phyloP scores from a whole-genome alignment of 2,797 vertebrate genomes.

The Crypturellus tataupa region DNA sequence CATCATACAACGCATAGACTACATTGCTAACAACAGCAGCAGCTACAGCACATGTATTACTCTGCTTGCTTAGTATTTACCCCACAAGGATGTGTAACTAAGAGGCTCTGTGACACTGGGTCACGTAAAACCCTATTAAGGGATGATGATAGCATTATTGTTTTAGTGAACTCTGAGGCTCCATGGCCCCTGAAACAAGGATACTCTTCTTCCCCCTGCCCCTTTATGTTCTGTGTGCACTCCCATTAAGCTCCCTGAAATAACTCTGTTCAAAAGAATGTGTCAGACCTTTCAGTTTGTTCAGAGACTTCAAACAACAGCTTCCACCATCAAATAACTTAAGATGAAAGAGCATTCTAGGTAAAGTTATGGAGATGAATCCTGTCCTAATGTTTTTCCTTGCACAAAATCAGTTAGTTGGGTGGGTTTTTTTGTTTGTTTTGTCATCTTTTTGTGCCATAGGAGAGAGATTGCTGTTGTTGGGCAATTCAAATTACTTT shows the following conservation, averaged over 20 bases:
- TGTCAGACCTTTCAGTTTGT: background rate
- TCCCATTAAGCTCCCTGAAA: background rate
- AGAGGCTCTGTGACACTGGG: background rate
- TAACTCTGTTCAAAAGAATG: background rate
- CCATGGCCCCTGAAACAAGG: background rate
- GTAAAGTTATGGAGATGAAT: background rate
- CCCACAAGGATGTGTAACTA: background rate
- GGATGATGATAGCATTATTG: background rate
- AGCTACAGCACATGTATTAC: background rate
- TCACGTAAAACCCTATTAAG: background rate
- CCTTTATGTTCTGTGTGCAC: background rate
- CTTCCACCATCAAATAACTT: background rate
- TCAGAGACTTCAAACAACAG: background rate
- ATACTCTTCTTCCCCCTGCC: no score
- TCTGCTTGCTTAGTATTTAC: background rate
- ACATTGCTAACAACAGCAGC: background rate
- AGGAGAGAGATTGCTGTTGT: no score
- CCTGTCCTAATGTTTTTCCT: no score
- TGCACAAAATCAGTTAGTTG: no score
- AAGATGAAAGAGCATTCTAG: background rate
- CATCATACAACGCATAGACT: background rate
- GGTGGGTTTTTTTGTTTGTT: no score
- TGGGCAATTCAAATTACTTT: background rate
- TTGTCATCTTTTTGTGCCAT: no score
- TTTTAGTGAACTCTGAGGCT: background rate